These are phyloP conservation scores for Myiopsitta monachus DNA, from an alignment of 2,113 vertebrate genomes.

Conservation along the genomic window DNA sequence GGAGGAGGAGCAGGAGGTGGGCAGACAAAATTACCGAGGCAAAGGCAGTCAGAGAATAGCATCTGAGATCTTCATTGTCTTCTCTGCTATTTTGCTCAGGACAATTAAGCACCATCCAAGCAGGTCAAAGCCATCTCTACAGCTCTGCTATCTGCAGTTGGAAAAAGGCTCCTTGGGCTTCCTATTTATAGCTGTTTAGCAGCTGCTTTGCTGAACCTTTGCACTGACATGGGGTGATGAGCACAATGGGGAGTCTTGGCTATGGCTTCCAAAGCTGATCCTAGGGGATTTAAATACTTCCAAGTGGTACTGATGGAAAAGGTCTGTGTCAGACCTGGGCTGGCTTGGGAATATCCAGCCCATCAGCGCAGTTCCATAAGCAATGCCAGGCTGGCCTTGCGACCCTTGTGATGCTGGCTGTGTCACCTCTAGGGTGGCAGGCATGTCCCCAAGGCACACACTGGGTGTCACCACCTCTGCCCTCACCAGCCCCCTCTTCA, in stretches of 20 bases:
- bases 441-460: fast-evolving
- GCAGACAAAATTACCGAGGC: constrained; percentile 8
- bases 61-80: background rate
- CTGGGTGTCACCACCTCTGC: background rate
- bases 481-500: background rate
- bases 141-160: background rate
- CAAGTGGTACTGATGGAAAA: background rate
- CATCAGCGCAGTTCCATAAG: fast-evolving
- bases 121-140: background rate
- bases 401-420: background rate
- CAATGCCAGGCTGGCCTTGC: background rate
- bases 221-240: fast-evolving
- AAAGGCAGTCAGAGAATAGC: constrained; percentile 10
- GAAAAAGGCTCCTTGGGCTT: background rate
- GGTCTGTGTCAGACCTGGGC: background rate
- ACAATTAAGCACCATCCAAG: background rate
- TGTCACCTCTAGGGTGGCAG: background rate
- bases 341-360: background rate
- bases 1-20: constrained; percentile 65
- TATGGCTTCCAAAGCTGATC: background rate
- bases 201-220: background rate
- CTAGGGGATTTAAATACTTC: fast-evolving
- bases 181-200: background rate
- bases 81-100: background rate
- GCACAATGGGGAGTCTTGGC: background rate